These are phyloP conservation scores for Porphyrio hochstetteri DNA, from an alignment of 2,113 vertebrate species.

Conservation along the genomic window DNA sequence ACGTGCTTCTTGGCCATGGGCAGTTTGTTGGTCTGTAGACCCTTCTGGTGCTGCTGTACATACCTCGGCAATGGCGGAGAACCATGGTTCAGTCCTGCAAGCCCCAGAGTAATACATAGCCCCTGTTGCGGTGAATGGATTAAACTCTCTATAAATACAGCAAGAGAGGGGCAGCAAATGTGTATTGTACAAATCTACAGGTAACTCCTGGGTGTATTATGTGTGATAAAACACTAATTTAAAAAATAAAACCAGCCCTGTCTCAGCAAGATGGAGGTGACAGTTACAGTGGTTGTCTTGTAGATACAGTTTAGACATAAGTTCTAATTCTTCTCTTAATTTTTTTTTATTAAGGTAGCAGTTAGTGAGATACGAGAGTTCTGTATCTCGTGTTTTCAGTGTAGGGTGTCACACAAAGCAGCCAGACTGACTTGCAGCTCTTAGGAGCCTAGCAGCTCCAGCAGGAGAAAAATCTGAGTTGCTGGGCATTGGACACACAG, in stretches of 20 bases:
- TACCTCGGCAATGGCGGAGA: background rate
- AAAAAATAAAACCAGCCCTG: accelerated
- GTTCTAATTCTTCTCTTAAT: background rate
- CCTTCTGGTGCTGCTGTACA: background rate
- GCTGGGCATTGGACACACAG: background rate
- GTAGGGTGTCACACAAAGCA: background rate
- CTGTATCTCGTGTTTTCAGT: background rate
- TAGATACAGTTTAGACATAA: background rate
- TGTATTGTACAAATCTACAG: background rate
- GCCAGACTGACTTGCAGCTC: background rate
- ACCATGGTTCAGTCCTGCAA: accelerated
- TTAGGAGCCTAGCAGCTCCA: background rate
- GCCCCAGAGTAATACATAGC: background rate
- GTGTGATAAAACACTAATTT: background rate
- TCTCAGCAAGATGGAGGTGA: background rate
- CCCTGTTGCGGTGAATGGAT: background rate
- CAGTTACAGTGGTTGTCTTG: background rate
- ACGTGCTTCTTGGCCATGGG: background rate
- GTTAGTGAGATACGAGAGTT: background rate
- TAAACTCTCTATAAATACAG: background rate
- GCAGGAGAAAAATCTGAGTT: background rate
- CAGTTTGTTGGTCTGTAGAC: background rate
- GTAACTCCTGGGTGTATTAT: background rate
- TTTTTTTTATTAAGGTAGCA: background rate
- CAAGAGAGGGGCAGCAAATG: background rate